phyloP scores from a whole-genome alignment of 2,888 invertebrate genomes.

The Campoletis raptor region DNA sequence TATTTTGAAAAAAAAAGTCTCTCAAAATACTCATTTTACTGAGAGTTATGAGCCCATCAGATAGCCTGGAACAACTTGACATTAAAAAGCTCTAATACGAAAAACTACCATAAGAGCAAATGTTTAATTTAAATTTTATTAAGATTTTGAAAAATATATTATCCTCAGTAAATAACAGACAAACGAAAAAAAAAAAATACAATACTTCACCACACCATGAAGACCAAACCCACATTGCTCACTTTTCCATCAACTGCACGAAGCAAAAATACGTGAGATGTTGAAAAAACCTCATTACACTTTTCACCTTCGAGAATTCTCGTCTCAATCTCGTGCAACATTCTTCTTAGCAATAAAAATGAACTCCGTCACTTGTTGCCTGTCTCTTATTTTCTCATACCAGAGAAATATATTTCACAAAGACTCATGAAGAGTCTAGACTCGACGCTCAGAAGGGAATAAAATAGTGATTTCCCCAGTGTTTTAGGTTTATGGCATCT shows the following conservation, averaged over 20 bases:
- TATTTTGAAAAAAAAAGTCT: too few relatives aligned
- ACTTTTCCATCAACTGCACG: not conserved
- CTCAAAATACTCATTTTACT: too few relatives aligned
- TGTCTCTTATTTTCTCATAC: conserved; percentile 2
- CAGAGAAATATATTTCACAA: not conserved
- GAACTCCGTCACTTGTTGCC: conserved; percentile 10
- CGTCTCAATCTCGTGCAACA: not conserved
- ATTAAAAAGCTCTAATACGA: not conserved
- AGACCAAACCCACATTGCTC: not conserved
- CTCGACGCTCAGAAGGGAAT: not conserved
- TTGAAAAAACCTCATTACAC: not conserved
- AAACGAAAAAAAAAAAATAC: not conserved
- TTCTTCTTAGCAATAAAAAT: conserved; percentile 2
- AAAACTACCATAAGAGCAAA: too few relatives aligned
- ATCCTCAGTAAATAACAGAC: not conserved
- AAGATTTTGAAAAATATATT: too few relatives aligned
- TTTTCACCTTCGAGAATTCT: not conserved
- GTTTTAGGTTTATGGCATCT: not conserved
- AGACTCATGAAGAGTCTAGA: conserved; percentile 4
- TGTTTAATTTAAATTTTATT: too few relatives aligned
- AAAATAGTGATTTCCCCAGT: conserved; percentile 3
- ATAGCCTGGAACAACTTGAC: too few relatives aligned
- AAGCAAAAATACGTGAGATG: not conserved
- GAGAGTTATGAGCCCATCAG: too few relatives aligned
- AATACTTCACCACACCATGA: not conserved